phyloP scores from a whole-genome alignment of 64 coral and sea anemone genomes.

The Anthopleura sola region DNA sequence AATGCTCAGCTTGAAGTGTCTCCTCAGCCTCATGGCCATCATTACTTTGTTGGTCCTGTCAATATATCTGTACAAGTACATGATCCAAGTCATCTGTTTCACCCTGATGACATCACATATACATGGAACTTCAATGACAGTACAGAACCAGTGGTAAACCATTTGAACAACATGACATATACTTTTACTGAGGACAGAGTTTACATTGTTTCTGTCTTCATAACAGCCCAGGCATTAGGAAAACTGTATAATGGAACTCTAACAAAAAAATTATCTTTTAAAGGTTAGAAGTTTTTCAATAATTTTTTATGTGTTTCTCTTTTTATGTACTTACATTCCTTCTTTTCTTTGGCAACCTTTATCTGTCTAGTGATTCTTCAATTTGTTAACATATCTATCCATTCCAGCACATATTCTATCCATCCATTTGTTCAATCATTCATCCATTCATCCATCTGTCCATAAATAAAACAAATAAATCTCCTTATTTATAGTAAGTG shows the following conservation, averaged over 20 bases:
- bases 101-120: neutral
- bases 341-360: neutral
- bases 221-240: neutral
- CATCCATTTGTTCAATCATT: too few species aligned
- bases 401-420: too few species aligned
- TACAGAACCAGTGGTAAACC: neutral
- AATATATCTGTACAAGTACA: conserved; percentile 11
- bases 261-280: neutral
- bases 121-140: conserved; percentile 39
- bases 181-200: conserved; percentile 25
- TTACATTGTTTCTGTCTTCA: conserved; percentile 7
- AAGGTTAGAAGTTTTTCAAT: neutral
- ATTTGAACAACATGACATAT: neutral
- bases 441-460: too few species aligned
- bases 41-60: conserved; percentile 18
- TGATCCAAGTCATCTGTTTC: conserved; percentile 24
- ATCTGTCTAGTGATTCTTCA: neutral
- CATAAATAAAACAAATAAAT: too few species aligned
- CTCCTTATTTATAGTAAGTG: too few species aligned
- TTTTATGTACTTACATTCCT: neutral
- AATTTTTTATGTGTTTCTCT: neutral
- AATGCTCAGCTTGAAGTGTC: neutral
- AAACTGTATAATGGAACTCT: conserved; percentile 16
- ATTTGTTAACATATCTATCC: neutral
- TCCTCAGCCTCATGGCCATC: neutral